Conservation (phyloP, 2,797 vertebrate genomes). For the Rhabdophis nuchalis region DNA sequence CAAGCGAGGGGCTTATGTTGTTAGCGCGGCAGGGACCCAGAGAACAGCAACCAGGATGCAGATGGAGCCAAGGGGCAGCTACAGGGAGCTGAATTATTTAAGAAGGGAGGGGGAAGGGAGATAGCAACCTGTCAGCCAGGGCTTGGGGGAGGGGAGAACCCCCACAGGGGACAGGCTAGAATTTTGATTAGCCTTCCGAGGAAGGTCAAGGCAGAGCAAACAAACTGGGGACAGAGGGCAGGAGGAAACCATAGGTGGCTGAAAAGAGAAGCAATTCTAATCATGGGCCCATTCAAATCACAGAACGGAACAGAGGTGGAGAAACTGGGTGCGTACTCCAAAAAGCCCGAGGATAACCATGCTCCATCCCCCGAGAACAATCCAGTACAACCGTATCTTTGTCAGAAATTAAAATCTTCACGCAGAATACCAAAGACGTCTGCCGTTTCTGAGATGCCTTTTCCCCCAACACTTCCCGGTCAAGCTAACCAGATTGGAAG, state of each 20-base stretch:
- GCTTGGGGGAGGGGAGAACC: not conserved
- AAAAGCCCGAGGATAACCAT: not conserved
- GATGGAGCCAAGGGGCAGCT: conserved; percentile 28
- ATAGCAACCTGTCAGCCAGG: conserved; percentile 31
- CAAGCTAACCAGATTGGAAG: not conserved
- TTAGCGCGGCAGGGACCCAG: conserved; percentile 25
- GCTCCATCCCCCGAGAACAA: not conserved
- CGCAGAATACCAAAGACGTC: not conserved
- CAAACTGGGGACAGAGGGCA: not conserved
- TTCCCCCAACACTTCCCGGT: not conserved
- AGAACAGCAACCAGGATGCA: conserved; percentile 29
- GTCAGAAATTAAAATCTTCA: not conserved
- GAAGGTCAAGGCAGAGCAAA: conserved; percentile 39
- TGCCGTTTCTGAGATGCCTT: not conserved
- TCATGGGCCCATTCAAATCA: not conserved
- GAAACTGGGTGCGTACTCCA: not conserved
- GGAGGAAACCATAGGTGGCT: not conserved
- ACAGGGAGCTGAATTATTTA: conserved; percentile 21
- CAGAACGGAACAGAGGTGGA: not conserved
- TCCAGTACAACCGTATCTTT: not conserved
- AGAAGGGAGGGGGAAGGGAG: conserved; percentile 7
- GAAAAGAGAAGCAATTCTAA: not conserved
- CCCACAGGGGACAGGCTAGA: conserved; percentile 24
- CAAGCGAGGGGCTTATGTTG: conserved; percentile 33
- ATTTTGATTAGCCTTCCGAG: conserved; percentile 25